These are phyloP conservation scores for Zaprionus inermis DNA, from an alignment of 1,140 invertebrate genomes.

Conservation along the genomic window DNA sequence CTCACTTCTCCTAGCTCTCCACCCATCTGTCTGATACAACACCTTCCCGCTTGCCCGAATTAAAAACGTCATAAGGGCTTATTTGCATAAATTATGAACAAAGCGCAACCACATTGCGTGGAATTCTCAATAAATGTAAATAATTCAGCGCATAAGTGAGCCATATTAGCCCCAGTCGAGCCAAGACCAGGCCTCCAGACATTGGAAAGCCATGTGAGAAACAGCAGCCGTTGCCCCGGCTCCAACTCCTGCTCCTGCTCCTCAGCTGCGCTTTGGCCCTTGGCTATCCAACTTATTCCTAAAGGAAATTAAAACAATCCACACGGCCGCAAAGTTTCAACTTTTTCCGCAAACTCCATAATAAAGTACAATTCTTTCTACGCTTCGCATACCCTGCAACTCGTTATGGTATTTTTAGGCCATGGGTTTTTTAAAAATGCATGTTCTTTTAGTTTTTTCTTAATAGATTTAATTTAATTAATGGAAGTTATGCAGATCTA, in stretches of 20 bases:
- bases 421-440: too few relatives aligned
- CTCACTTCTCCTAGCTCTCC: neutral
- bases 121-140: slow-evolving; percentile 75
- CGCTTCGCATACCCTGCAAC: slow-evolving; percentile 5
- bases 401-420: too few relatives aligned
- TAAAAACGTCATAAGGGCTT: slow-evolving; percentile 82
- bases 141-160: slow-evolving; percentile 75
- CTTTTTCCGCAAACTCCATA: slow-evolving; percentile 31
- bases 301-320: slow-evolving; percentile 70
- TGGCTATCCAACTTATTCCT: slow-evolving; percentile 56
- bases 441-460: too few relatives aligned
- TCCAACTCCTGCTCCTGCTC: neutral
- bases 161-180: slow-evolving; percentile 52
- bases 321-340: slow-evolving; percentile 43
- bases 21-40: neutral
- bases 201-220: slow-evolving; percentile 76
- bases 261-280: neutral
- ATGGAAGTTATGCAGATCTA: too few relatives aligned
- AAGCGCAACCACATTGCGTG: slow-evolving; percentile 28
- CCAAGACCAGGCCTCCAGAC: slow-evolving; percentile 41
- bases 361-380: slow-evolving; percentile 8
- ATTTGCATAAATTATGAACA: slow-evolving; percentile 79
- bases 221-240: slow-evolving; percentile 36
- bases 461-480: too few relatives aligned
- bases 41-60: slow-evolving; percentile 44